Base-by-base conservation (phyloP, 1,140 invertebrate species). In the Apis florea region DNA sequence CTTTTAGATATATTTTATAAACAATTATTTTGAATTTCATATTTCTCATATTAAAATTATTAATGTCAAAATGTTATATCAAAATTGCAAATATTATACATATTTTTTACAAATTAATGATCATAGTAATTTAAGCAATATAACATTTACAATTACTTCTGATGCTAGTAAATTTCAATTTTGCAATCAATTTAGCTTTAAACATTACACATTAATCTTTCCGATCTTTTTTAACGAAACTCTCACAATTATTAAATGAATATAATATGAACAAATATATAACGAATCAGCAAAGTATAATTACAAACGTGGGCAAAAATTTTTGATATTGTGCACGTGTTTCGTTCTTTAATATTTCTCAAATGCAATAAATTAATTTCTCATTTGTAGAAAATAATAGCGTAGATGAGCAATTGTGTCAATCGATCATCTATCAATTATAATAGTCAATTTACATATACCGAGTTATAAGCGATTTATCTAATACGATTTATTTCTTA, bases 371-470 rank as follows among this genome's bases (percentile, higher is more conserved):
- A 61, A 61, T 58, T 58, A 21, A 11, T 12, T 61, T 13, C 4
- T 24, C 24, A 13, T 13, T 26, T 61, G 13, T 61, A n/a, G 13
- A 61, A 15, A 8, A 6, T 26, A 15, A 61, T 13, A 61, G 12
- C 26, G 13, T 56, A 53, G 47, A 47, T 6, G 56, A 19, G 15
- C 76, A 71, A 21, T 56, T 71, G 56, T 13, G 68, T 53, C 56
- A 40, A 71, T 71, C 76, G 71, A 79, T 71, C 76, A 79, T 53
- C 26, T 61, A 53, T 61, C 56, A 71, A 69, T 79, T 56, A 26
- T 40, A 61, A 59, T 49, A 71, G 26, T 5, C 64, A 61, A 71
- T 71, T 70, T 24, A 24, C 47, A 58, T 66, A 6, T 70, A 12
- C 1, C 9, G 19, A 26, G 66, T 51, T 79, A 19, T 53, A 61